Conservation (phyloP, 30 jellyfish, hydroid and myxozoan species). For the Aurelia aurita complex sp. Pacific region DNA sequence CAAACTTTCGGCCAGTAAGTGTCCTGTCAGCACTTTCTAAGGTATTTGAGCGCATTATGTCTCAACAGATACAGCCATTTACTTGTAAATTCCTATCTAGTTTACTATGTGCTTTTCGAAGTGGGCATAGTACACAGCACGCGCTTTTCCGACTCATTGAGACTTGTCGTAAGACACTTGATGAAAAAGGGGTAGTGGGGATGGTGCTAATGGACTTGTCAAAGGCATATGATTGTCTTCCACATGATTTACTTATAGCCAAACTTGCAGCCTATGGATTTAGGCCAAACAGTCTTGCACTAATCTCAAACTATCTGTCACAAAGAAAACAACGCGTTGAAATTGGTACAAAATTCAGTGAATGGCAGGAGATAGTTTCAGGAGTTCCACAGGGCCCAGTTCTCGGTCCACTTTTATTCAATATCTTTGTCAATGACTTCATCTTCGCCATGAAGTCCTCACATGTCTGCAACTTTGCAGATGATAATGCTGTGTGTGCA, state of each 20-base stretch:
- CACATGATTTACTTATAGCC: slow-evolving; percentile 19
- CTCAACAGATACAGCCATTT: slow-evolving; percentile 23
- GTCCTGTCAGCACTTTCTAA: slow-evolving; percentile 43
- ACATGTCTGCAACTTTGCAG: slow-evolving; percentile 46
- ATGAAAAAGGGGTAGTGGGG: slow-evolving; percentile 32
- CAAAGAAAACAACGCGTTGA: slow-evolving; percentile 51
- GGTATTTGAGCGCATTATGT: slow-evolving; percentile 24
- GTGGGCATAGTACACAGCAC: slow-evolving; percentile 37
- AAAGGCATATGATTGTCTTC: slow-evolving; percentile 18
- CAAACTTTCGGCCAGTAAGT: slow-evolving; percentile 41
- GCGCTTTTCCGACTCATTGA: slow-evolving; percentile 30
- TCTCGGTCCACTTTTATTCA: slow-evolving; percentile 41
- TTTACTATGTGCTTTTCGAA: not conserved
- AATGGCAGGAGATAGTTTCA: slow-evolving; percentile 30
- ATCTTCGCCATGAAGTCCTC: slow-evolving; percentile 19
- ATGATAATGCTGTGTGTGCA: slow-evolving; percentile 27
- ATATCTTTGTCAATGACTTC: slow-evolving; percentile 48
- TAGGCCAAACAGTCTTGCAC: not conserved
- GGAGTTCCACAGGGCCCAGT: slow-evolving; percentile 71
- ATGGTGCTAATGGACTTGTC: slow-evolving; percentile 54
- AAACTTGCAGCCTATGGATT: slow-evolving; percentile 49
- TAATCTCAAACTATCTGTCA: slow-evolving; percentile 42
- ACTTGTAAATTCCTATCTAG: slow-evolving; percentile 24
- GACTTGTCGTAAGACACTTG: not conserved
- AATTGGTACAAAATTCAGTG: slow-evolving; percentile 19